Conservation (phyloP, 2,113 vertebrate species). For the Larimichthys crocea region DNA sequence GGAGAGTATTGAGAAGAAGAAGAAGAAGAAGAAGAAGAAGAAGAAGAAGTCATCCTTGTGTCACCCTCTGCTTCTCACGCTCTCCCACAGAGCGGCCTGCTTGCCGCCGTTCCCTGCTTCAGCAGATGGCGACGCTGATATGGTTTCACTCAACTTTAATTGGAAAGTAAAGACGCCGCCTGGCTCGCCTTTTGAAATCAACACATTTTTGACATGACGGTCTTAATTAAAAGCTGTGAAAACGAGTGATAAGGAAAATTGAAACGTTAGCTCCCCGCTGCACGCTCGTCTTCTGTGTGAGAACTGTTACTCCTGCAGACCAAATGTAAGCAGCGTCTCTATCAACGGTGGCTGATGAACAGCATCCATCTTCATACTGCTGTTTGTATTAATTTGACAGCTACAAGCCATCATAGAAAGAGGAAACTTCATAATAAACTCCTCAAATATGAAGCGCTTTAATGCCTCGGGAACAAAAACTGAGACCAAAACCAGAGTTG, state of each 20-base stretch:
- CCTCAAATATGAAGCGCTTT: not conserved
- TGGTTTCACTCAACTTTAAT: slow-evolving; percentile 66
- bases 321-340: slow-evolving; percentile 6
- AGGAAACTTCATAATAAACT: not conserved
- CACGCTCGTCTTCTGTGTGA: slow-evolving; percentile 25
- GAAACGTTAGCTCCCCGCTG: slow-evolving; percentile 35
- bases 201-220: slow-evolving; percentile 59
- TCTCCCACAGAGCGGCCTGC: slow-evolving; percentile 18
- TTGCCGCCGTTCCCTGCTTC: slow-evolving; percentile 45
- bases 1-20: slow-evolving; percentile 18
- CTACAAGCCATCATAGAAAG: not conserved
- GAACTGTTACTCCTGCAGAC: slow-evolving; percentile 11
- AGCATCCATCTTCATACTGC: not conserved
- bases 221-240: slow-evolving; percentile 74
- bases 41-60: slow-evolving; percentile 32
- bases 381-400: slow-evolving; percentile 8
- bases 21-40: slow-evolving; percentile 23
- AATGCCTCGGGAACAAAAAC: not conserved
- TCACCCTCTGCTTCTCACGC: slow-evolving; percentile 19
- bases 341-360: slow-evolving; percentile 1
- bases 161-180: slow-evolving; percentile 63
- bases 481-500: not conserved
- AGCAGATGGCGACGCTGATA: slow-evolving; percentile 74
- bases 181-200: slow-evolving; percentile 58
- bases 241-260: slow-evolving; percentile 63